Evolutionary conservation across 2,797 vertebrate species (phyloP), one percentile per base, ranked within the genome.

Genomic region (Lophius americanus): DNA sequence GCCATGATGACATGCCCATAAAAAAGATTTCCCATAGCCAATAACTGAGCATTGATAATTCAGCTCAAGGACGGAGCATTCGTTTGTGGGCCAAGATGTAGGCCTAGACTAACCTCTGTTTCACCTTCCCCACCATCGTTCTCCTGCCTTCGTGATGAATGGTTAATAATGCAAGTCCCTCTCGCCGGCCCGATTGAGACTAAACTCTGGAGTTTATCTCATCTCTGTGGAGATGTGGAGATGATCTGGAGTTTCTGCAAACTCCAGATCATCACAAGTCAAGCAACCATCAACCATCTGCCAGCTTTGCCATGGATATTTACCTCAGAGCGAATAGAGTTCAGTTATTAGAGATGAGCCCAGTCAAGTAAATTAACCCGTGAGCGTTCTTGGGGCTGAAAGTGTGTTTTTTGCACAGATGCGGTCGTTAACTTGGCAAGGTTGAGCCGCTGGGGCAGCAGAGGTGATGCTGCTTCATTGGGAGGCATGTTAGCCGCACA

Each of bases 21-120:
- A 48, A 73, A 70, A 60, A 39, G 38, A 9, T 73, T 81, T 71
- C 64, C 58, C 53, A 72, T 62, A 70, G 51, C 71, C 82, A 73
- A 82, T 87, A 82, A 89, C 69, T 63, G 65, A 81, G 51, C 73
- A 75, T 77, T 56, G 52, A 80, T 76, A 52, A 53, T 67, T 87
- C 78, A 81, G 51, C 47, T 75, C 57, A 66, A 81, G 77, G 72
- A 67, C 60, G 13, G 55, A 47, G 12, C 50, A 62, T 32, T 59
- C 47, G 6, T 51, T 41, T 73, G 36, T 54, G 33, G 33, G 37
- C 62, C 23, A 51, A 37, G 52, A 9, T 51, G 23, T 43, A 13
- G 14, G 35, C 13, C 53, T 51, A 13, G 49, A 33, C 44, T 49
- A 23, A 51, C 70, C 32, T 42, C 13, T 33, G 43, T 49, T 56